A percentile compares a stretch with the other conserved stretches of the same genome.
These are phyloP conservation scores for Coelogynopora nodosa DNA, from an alignment of 2,888 invertebrate genomes.

Conservation along the genomic window DNA sequence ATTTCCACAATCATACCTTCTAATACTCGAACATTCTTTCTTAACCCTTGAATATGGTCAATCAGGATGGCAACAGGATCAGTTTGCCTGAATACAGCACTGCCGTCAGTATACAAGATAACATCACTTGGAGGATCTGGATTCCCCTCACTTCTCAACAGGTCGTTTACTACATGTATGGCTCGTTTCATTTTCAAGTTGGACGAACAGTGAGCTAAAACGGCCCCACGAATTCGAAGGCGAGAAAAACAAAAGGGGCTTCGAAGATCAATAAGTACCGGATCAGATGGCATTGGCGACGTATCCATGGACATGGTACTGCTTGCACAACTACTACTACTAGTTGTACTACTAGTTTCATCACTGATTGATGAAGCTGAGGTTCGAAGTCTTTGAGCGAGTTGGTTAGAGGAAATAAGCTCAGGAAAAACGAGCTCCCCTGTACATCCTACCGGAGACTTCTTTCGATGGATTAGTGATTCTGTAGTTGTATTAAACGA, in stretches of 20 bases:
- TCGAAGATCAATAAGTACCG: conserved; percentile 32
- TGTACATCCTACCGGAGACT: neutral
- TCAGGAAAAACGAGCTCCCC: neutral
- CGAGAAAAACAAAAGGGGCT: conserved; percentile 26
- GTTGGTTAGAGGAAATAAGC: neutral
- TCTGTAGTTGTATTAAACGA: neutral
- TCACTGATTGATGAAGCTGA: neutral
- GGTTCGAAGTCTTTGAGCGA: neutral
- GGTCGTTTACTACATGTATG: conserved; percentile 36
- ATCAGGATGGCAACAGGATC: neutral
- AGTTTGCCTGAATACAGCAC: neutral
- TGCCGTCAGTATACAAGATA: neutral
- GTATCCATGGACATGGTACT: conserved; percentile 1
- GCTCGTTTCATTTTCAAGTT: conserved; percentile 40
- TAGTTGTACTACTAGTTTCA: neutral
- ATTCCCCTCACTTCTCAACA: neutral
- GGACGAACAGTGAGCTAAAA: conserved; percentile 34
- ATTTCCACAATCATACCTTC: no score
- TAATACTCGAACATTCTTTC: neutral
- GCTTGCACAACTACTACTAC: conserved; percentile 3
- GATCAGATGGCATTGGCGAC: neutral
- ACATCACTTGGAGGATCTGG: neutral
- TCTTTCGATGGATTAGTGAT: neutral
- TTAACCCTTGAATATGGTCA: conserved; percentile 7
- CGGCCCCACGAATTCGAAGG: conserved; percentile 12